Percentiles rank a stretch among this genome's conserved stretches.
These are phyloP conservation scores for Typhlomys cinereus DNA, from an alignment of 2,113 vertebrate species.

Conservation along the genomic window DNA sequence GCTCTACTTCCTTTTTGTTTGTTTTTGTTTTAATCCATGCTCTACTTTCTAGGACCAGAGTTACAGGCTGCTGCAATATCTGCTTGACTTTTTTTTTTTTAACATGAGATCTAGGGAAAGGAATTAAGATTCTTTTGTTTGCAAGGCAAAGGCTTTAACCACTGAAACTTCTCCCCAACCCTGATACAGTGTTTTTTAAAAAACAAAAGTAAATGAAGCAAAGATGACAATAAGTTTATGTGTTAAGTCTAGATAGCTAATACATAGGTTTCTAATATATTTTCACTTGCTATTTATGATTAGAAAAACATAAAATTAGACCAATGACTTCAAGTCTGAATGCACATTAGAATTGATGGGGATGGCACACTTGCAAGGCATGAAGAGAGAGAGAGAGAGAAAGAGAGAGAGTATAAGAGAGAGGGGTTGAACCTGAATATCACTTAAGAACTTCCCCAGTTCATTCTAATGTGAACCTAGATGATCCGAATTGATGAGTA, in stretches of 20 bases:
- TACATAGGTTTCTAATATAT: neutral
- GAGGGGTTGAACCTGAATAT: neutral
- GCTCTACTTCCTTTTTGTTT: too few relatives aligned
- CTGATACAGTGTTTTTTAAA: neutral
- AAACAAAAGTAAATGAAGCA: neutral
- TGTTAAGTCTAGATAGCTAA: neutral
- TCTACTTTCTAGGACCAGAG: too few relatives aligned
- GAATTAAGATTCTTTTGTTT: too few relatives aligned
- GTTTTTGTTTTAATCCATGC: too few relatives aligned
- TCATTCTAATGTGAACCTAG: neutral
- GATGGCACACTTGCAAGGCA: neutral
- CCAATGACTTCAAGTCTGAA: neutral
- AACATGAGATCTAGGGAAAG: too few relatives aligned
- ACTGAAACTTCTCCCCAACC: too few relatives aligned
- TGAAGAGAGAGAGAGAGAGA: neutral
- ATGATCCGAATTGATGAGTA: neutral
- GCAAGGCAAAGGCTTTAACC: too few relatives aligned
- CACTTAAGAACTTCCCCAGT: neutral
- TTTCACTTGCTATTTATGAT: slow-evolving; percentile 17
- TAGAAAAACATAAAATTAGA: neutral
- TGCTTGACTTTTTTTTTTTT: too few relatives aligned
- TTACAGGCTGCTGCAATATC: too few relatives aligned
- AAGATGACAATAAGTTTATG: neutral
- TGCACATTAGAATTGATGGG: neutral
- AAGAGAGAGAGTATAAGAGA: too few relatives aligned